A percentile compares a stretch with the other conserved stretches of the same genome.
Evolutionary conservation across 2,888 invertebrate genomes (phyloP).

Genomic region (Cynaeus angustus): DNA sequence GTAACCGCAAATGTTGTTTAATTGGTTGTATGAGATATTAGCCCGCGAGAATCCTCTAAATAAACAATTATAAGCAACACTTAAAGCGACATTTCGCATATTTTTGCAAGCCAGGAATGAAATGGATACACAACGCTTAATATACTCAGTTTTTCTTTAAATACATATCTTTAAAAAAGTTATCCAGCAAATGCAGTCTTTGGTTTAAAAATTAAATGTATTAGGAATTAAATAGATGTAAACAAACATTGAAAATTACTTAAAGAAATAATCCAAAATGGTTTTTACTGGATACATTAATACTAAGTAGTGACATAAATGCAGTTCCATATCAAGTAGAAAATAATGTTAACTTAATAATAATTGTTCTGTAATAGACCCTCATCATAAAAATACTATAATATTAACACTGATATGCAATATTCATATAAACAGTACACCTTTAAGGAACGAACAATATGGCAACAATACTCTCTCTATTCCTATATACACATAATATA

Average conservation of each 20-base stretch:
- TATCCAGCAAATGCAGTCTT: conserved; percentile 43
- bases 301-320: conserved; percentile 29
- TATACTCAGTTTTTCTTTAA: neutral
- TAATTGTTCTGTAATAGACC: conserved; percentile 13
- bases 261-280: too few relatives aligned
- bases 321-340: conserved; percentile 5
- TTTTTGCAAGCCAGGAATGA: conserved; percentile 45
- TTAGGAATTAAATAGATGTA: too few relatives aligned
- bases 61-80: conserved; percentile 41
- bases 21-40: conserved; percentile 4
- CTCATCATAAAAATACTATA: conserved; percentile 41
- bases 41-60: conserved; percentile 31
- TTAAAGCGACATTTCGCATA: conserved; percentile 39
- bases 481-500: conserved; percentile 50
- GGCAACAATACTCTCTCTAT: conserved; percentile 51
- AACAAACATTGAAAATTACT: conserved; percentile 15
- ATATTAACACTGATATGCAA: conserved; percentile 59
- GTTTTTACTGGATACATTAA: conserved; percentile 26
- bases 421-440: conserved; percentile 52
- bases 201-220: conserved; percentile 30
- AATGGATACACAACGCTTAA: conserved; percentile 23
- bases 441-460: conserved; percentile 55
- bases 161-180: conserved; percentile 12
- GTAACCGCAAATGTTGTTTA: neutral
- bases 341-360: neutral